A percentile compares a stretch with the other conserved stretches of the same genome.
Evolutionary conservation across 2,797 vertebrate species (phyloP).

Genomic region (Strix occidentalis): DNA sequence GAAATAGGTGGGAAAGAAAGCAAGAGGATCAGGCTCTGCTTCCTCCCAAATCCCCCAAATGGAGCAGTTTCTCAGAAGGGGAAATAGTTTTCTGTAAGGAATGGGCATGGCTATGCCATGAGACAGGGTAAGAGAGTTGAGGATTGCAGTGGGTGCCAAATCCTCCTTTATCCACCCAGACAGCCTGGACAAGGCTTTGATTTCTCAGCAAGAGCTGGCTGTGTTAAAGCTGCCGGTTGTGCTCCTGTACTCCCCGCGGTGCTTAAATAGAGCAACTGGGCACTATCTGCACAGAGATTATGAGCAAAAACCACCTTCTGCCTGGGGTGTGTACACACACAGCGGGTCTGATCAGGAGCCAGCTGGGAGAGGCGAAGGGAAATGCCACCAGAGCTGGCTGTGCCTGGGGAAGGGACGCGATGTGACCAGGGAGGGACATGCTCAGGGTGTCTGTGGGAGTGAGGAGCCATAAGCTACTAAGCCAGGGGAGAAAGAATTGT

Average conservation of each 20-base stretch:
- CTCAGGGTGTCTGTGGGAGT: not conserved
- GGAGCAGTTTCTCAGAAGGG: not conserved
- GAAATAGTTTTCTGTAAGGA: not conserved
- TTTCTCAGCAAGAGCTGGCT: fast-evolving
- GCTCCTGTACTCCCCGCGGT: fast-evolving
- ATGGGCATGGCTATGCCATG: not conserved
- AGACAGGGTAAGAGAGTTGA: not conserved
- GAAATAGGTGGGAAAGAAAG: not conserved
- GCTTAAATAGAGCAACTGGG: not conserved
- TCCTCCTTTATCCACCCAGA: not conserved
- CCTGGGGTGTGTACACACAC: fast-evolving
- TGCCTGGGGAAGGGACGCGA: not conserved
- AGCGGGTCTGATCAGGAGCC: fast-evolving
- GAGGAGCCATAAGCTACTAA: not conserved
- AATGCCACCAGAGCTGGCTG: not conserved
- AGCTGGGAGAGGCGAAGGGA: not conserved
- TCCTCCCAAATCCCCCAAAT: not conserved
- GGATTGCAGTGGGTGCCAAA: not conserved
- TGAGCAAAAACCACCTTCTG: not conserved
- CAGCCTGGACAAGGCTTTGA: not conserved
- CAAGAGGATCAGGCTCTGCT: not conserved
- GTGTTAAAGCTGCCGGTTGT: not conserved
- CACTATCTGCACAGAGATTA: not conserved
- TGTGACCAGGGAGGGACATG: fast-evolving
- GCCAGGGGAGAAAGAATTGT: not conserved